Evolutionary conservation across 1,140 invertebrate genomes (phyloP).

Genomic region (Euura lappo): DNA sequence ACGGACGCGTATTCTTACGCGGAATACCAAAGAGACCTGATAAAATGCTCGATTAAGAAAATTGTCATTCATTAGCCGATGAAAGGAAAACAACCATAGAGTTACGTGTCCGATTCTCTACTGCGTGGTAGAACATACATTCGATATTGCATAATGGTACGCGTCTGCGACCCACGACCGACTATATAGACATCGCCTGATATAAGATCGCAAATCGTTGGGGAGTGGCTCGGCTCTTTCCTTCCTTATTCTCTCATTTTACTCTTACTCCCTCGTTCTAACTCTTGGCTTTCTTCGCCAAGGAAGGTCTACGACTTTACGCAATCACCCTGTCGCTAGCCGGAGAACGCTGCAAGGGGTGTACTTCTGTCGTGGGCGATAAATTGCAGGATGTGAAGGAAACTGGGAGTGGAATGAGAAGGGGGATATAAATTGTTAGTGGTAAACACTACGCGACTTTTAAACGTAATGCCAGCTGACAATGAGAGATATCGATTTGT

Average conservation of each 20-base stretch:
- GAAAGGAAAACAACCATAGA: too few relatives aligned
- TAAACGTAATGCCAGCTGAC: not conserved
- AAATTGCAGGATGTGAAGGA: constrained; percentile 4
- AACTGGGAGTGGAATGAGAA: not conserved
- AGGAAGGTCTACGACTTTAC: constrained; percentile 3
- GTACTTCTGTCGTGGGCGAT: not conserved
- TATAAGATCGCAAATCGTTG: not conserved
- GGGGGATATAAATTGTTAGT: not conserved
- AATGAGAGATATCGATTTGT: too few relatives aligned
- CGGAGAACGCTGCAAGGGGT: not conserved
- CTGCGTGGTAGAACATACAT: not conserved
- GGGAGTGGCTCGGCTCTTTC: not conserved
- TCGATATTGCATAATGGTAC: not conserved
- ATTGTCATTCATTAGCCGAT: too few relatives aligned
- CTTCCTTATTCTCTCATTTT: not conserved
- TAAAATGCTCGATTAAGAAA: too few relatives aligned
- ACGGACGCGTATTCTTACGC: too few relatives aligned
- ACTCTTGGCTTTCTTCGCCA: not conserved
- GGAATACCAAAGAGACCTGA: not conserved
- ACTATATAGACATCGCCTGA: not conserved
- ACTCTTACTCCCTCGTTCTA: not conserved
- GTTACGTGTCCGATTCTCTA: too few relatives aligned
- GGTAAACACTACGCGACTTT: not conserved
- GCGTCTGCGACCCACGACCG: not conserved
- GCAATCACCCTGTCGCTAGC: not conserved